Percentiles rank a stretch among this genome's conserved stretches.
Conservation (phyloP, 2,888 invertebrate species). For the Oasisia sp. region DNA sequence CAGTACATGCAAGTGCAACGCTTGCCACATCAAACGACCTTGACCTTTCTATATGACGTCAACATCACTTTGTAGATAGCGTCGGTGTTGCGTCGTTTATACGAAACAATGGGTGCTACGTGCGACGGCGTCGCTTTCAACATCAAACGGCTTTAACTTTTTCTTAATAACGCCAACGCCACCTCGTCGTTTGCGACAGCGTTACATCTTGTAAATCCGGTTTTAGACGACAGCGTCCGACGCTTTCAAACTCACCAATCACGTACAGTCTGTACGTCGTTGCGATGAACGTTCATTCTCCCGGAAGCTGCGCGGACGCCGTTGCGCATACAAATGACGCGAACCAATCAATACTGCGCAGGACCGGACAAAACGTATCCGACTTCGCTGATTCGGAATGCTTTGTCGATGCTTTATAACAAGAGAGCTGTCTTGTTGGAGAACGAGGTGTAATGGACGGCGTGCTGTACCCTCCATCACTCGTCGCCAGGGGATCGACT, state of each 20-base stretch:
- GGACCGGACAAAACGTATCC: not conserved
- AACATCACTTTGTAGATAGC: no score
- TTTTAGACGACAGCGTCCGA: not conserved
- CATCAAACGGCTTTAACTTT: no score
- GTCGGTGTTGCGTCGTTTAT: no score
- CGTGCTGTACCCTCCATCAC: not conserved
- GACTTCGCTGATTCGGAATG: not conserved
- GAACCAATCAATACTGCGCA: not conserved
- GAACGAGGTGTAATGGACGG: not conserved
- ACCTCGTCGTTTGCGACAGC: no score
- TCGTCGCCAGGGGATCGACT: not conserved
- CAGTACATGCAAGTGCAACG: no score
- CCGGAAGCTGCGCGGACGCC: not conserved
- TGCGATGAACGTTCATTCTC: conserved; percentile 11
- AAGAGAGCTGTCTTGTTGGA: not conserved
- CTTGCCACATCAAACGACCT: no score
- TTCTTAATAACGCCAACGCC: no score
- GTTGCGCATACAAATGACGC: not conserved
- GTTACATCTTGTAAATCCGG: no score
- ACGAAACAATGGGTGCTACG: no score
- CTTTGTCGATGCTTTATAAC: not conserved
- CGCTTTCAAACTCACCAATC: not conserved
- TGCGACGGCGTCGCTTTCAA: no score
- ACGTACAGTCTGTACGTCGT: not conserved
- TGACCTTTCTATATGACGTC: no score